Base-by-base conservation (phyloP, 2,797 vertebrate genomes). In the Meriones psammophilus region DNA sequence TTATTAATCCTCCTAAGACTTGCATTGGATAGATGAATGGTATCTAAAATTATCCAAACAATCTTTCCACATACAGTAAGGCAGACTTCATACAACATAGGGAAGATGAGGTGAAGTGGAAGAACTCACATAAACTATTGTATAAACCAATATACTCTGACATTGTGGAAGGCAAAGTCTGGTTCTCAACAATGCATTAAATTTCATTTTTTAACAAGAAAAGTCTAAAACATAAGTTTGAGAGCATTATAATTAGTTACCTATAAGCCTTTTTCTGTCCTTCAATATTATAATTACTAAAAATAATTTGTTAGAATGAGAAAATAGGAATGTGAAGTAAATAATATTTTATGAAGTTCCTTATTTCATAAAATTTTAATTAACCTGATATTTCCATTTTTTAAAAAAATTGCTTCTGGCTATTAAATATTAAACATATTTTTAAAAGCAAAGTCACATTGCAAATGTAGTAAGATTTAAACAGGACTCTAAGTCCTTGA, bases 311-410 rank as follows among this genome's bases (percentile, higher is more conserved):
- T 71, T 88, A 84, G 24, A 28, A 80, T 85, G 26, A 92, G 89
- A 94, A 93, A 90, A 76, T 64, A 74, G 64, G 80, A 94, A 87
- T 76, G 6, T 74, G 33, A 89, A 33, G 14, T 86, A 92, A 83
- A 93, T 92, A 89, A 92, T 91, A 96, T 92, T 95, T 73, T 87
- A 79, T 80, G 68, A 80, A 69, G 74, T 92, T 97, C 28, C n/a
- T 84, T 85, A 79, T 50, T 92, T 90, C 56, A 94, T 94, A 95
- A 88, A 96, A 94, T 50, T 88, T 86, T 94, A 95, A 94, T 86
- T 78, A 83, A n/a, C 30, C 64, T 0, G 0, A 1, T 36, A 20
- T 89, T 54, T 83, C 39, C 39, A 17, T 94, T 79, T 89, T 84
- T 95, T 71, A 30, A 94, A 92, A 92, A 91, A 66, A 39, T n/a